Base-by-base conservation (phyloP, 2,888 invertebrate species). In the Ethmia dodecea region DNA sequence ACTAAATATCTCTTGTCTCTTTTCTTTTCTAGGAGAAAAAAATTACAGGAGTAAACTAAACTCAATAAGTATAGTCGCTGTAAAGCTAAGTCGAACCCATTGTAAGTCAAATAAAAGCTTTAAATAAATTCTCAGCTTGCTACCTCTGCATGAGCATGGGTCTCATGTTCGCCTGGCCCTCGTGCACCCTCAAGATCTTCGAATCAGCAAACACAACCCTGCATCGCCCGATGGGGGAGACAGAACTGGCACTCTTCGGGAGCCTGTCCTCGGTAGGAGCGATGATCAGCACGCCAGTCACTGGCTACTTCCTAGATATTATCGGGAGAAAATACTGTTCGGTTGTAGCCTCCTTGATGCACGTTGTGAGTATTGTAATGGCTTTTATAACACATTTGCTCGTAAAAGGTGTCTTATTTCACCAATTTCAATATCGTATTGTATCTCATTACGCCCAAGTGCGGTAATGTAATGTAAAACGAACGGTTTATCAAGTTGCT, bases 101-200 rank as follows among this genome's bases (percentile, higher is more conserved):
- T n/a, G n/a, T n/a, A n/a, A n/a, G n/a, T n/a, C n/a, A n/a, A n/a
- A n/a, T n/a, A n/a, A n/a, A n/a, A n/a, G n/a, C n/a, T n/a, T n/a
- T n/a, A n/a, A n/a, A n/a, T n/a, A n/a, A n/a, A 8, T 1, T n/a
- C 8, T 4, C 56, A 79, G 79, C 71, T 12, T 61, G 70, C 45
- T 67, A 60, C 47, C 51, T 68, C 12, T 67, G 67, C 37, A 34
- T 61, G 24, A 65, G 57, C 4, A 53, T 74, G 51, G 77, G 77
- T 0, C 31, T 79, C 1, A 58, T 71, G 42, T 67, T 58, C 38
- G 57, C 73, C 0, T 79, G 77, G 76, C 79, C 79, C 0, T 76
- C 78, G 0, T 69, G 70, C 0, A 74, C 70, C 0, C 43, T 74
- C 2, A 47, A 48, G 0, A 63, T 76, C 13, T 80, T 79, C 54